Evolutionary conservation across 2,113 vertebrate species (phyloP).

Genomic region (Phaethon lepturus): DNA sequence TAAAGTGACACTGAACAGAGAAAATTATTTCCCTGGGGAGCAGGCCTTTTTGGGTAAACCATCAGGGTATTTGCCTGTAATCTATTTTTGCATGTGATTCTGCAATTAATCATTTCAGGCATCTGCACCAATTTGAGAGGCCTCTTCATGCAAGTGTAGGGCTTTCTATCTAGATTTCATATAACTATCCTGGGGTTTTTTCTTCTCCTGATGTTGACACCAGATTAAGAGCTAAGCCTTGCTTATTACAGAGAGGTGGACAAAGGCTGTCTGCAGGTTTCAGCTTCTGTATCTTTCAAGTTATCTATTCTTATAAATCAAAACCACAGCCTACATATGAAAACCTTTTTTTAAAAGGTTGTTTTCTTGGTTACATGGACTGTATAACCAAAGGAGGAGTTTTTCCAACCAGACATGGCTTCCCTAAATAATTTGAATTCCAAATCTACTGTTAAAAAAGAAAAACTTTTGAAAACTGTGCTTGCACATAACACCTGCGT

Average conservation of each 20-base stretch:
- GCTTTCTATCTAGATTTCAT: neutral
- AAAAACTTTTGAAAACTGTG: neutral
- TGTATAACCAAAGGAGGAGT: neutral
- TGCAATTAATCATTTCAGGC: conserved; percentile 7
- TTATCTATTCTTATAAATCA: neutral
- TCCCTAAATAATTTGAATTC: neutral
- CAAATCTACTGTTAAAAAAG: neutral
- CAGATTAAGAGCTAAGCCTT: neutral
- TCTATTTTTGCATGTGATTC: neutral
- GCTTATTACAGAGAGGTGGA: neutral
- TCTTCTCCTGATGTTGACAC: neutral
- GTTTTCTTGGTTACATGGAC: neutral
- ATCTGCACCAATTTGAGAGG: neutral
- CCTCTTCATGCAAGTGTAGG: neutral
- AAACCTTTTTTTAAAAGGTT: fast-evolving
- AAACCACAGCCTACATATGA: neutral
- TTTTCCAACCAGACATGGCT: neutral
- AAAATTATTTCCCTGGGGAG: neutral
- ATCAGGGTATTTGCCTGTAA: neutral
- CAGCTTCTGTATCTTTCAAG: neutral
- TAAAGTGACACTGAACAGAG: conserved; percentile 31
- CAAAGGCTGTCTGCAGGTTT: neutral
- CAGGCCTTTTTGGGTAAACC: neutral
- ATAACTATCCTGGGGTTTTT: neutral
- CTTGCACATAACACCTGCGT: neutral